Evolutionary conservation across 2,888 invertebrate species (phyloP), one percentile per base, ranked within the genome.

Genomic region (Macropis europaea): DNA sequence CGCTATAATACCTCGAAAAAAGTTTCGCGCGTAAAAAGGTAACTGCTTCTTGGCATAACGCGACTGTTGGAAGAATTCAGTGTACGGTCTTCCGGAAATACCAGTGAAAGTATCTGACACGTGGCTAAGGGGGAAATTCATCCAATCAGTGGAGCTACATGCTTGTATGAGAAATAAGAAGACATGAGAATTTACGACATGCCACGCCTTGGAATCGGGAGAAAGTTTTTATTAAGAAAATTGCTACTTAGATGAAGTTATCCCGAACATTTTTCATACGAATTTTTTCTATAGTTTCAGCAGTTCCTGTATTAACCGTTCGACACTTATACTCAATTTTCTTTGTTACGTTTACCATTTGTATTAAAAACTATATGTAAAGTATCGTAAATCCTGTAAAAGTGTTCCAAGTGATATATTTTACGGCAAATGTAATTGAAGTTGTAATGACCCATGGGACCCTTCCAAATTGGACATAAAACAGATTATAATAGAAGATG

Each of bases 111-210:
- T 28, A 26, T 28, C 15, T 38, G n/a, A n/a, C n/a, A n/a, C n/a
- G 9, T 13, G 9, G 32, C 30, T 13, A 17, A 4, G 59, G 28
- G 32, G 38, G 30, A 60, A 48, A 50, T 60, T 60, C 26, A 50
- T 50, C 28, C 28, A 60, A 38, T 60, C 50, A 50, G 38, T 11
- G 28, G 38, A 15, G 30, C 22, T 17, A 40, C 38, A 50, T 22
- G 38, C 38, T 28, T 30, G 9, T 60, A 38, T 40, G 19, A 13
- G 59, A n/a, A 38, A 15, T 22, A 30, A 19, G 50, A 34, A 38
- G 13, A 50, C 19, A 26, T 28, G 13, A 28, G 26, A 17, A 59
- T 17, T 11, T 52, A 24, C 7, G 15, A 11, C 32, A 34, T 15
- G 5, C 13, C 15, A 9, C 34, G 30, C n/a, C 7, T 15, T 17